Evolutionary conservation across 2,113 vertebrate genomes (phyloP).

Genomic region (Spilogale gracilis): DNA sequence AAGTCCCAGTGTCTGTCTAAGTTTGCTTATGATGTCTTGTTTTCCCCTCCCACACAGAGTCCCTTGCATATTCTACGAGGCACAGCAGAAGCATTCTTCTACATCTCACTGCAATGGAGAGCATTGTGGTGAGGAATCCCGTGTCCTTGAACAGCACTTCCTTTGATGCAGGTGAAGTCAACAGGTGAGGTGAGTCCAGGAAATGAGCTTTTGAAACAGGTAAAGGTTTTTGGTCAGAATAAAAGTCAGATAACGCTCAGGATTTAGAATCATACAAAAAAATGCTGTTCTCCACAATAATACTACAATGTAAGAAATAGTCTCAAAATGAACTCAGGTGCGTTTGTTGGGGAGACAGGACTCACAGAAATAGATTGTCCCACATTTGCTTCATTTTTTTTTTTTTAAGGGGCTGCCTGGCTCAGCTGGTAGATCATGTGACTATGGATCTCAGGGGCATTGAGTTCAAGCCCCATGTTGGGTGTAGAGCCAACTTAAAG

Average conservation of each 20-base stretch:
- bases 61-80: neutral
- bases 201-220: constrained; percentile 38
- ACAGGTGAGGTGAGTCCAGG: constrained; percentile 2
- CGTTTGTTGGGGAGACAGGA: neutral
- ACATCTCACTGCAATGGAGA: neutral
- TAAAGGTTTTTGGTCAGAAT: neutral
- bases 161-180: neutral
- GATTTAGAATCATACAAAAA: constrained; percentile 39
- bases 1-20: neutral
- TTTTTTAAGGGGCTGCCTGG: neutral
- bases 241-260: constrained; percentile 14
- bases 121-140: neutral
- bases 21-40: neutral
- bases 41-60: neutral
- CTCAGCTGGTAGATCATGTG: neutral
- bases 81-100: neutral
- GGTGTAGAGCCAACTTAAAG: neutral
- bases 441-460: neutral
- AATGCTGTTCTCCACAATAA: neutral
- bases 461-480: neutral
- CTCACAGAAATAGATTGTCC: neutral
- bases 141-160: neutral
- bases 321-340: neutral
- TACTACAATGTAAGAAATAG: neutral
- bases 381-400: neutral